A percentile compares a stretch with the other conserved stretches of the same genome.
phyloP scores from a whole-genome alignment of 2,888 invertebrate genomes.

The Acrobasis consociella region DNA sequence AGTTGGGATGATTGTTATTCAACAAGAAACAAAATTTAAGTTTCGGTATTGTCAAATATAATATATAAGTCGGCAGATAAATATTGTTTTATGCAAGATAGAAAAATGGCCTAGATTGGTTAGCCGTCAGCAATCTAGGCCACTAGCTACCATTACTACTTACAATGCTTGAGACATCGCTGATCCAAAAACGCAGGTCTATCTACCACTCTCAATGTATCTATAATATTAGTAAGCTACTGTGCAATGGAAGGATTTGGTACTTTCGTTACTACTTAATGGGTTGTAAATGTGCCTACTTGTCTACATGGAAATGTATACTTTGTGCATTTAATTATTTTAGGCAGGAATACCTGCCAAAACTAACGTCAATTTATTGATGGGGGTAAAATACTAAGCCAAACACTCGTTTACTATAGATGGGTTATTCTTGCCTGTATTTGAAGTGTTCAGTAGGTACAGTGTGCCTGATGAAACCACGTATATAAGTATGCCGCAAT shows the following conservation, averaged over 20 bases:
- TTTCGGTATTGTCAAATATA: no score
- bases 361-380: slow-evolving; percentile 12
- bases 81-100: no score
- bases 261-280: background rate
- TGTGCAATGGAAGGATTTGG: background rate
- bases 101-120: no score
- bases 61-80: no score
- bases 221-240: no score
- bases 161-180: no score
- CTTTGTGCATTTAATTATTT: background rate
- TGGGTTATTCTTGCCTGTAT: slow-evolving; percentile 11
- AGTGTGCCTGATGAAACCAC: slow-evolving; percentile 2
- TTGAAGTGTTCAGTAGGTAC: slow-evolving; percentile 21
- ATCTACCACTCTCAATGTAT: no score
- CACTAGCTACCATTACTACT: no score
- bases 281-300: slow-evolving; percentile 1
- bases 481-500: slow-evolving; percentile 3
- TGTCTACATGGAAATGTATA: background rate
- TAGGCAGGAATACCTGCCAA: background rate
- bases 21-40: no score
- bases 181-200: no score
- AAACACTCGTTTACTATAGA: background rate
- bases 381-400: slow-evolving; percentile 3
- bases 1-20: no score
- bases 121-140: no score